These are phyloP conservation scores for Centropus bengalensis DNA, from an alignment of 2,113 vertebrate species.

Conservation along the genomic window DNA sequence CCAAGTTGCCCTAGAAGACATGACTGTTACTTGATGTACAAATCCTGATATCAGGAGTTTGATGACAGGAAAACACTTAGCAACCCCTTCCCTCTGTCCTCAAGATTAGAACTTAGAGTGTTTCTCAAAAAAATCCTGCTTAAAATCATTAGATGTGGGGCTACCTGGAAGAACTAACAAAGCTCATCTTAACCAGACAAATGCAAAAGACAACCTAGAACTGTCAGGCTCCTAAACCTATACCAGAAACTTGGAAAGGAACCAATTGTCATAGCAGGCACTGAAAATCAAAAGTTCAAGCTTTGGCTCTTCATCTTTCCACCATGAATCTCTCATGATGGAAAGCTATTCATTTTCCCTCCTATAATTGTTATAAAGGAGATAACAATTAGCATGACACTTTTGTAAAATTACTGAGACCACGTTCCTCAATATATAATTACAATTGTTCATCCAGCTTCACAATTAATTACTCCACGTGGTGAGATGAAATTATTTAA, in stretches of 20 bases:
- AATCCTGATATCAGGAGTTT: not conserved
- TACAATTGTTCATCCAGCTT: not conserved
- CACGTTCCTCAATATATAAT: not conserved
- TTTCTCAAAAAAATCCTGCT: not conserved
- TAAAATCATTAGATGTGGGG: not conserved
- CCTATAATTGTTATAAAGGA: not conserved
- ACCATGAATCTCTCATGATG: not conserved
- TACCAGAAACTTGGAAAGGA: not conserved
- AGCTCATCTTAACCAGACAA: not conserved
- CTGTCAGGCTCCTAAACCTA: not conserved
- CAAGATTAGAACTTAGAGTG: not conserved
- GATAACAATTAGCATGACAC: not conserved
- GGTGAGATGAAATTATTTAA: constrained; percentile 12
- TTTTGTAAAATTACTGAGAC: not conserved
- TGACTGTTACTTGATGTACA: fast-evolving
- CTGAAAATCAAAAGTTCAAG: not conserved
- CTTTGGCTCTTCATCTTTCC: not conserved
- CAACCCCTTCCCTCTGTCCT: not conserved
- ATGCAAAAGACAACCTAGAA: not conserved
- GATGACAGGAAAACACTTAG: fast-evolving
- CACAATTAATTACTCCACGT: not conserved
- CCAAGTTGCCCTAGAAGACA: not conserved
- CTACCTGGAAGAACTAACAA: not conserved
- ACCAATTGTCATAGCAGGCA: not conserved
- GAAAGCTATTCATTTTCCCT: not conserved